Conservation (phyloP, 1,140 invertebrate genomes). For the Polypedilum pembai region DNA sequence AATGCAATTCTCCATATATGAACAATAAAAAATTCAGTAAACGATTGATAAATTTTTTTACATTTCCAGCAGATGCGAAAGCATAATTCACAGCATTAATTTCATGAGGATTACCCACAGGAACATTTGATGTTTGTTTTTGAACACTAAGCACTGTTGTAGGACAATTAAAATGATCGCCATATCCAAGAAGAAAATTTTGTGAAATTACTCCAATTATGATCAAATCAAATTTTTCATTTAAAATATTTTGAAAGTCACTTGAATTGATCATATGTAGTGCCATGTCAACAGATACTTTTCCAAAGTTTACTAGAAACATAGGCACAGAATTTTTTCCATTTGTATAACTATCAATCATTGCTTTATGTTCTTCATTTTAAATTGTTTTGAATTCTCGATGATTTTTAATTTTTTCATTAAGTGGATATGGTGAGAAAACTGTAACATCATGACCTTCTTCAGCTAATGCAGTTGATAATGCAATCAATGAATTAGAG, state of each 20-base stretch:
- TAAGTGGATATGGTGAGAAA: constrained; percentile 30
- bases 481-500: too few species aligned
- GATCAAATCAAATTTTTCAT: constrained; percentile 37
- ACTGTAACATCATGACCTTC: constrained; percentile 37
- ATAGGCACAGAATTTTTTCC: constrained; percentile 17
- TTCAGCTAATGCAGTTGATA: constrained; percentile 33
- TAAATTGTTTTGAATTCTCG: not conserved
- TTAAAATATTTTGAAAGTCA: not conserved
- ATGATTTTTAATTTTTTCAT: constrained; percentile 25
- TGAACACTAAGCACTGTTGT: constrained; percentile 36
- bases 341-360: not conserved
- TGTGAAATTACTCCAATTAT: constrained; percentile 40
- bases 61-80: not conserved
- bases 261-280: not conserved
- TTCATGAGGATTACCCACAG: constrained; percentile 36
- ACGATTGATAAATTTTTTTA: too few species aligned
- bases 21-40: constrained; percentile 26
- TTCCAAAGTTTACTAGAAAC: not conserved
- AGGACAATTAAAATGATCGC: constrained; percentile 36
- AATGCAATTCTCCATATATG: not conserved
- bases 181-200: constrained; percentile 37
- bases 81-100: constrained; percentile 35
- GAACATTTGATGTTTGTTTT: constrained; percentile 31
- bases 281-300: not conserved
- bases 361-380: not conserved